phyloP scores from a whole-genome alignment of 2,797 vertebrate genomes.

The Lepidocolaptes lacrymiger region DNA sequence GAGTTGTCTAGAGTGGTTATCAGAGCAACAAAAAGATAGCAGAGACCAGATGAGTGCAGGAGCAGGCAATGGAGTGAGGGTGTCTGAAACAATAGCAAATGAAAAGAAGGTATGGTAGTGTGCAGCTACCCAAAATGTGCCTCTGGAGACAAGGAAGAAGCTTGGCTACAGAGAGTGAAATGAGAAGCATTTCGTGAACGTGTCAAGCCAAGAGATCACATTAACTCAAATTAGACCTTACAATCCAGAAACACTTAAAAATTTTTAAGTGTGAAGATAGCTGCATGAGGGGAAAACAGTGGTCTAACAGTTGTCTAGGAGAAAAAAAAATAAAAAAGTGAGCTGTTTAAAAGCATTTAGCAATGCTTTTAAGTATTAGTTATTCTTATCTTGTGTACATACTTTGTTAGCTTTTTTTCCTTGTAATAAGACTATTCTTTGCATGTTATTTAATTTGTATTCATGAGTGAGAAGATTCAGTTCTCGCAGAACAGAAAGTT shows the following conservation, averaged over 20 bases:
- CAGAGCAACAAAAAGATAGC: not conserved
- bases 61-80: not conserved
- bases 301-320: not conserved
- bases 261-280: not conserved
- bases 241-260: not conserved
- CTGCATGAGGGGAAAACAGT: not conserved
- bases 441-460: not conserved
- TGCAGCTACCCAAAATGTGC: not conserved
- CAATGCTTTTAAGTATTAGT: not conserved
- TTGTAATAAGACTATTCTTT: not conserved
- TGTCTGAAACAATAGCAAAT: not conserved
- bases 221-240: not conserved
- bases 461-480: not conserved
- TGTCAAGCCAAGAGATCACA: not conserved
- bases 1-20: not conserved
- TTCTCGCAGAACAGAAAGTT: not conserved
- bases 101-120: not conserved
- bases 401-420: not conserved
- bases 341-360: not conserved
- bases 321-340: fast-evolving
- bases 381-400: not conserved
- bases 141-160: not conserved
- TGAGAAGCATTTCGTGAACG: not conserved
- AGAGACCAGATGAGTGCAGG: not conserved
- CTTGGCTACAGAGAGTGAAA: not conserved